Base-by-base conservation (phyloP, 2,113 vertebrate genomes). In the Megaceryle maxima region DNA sequence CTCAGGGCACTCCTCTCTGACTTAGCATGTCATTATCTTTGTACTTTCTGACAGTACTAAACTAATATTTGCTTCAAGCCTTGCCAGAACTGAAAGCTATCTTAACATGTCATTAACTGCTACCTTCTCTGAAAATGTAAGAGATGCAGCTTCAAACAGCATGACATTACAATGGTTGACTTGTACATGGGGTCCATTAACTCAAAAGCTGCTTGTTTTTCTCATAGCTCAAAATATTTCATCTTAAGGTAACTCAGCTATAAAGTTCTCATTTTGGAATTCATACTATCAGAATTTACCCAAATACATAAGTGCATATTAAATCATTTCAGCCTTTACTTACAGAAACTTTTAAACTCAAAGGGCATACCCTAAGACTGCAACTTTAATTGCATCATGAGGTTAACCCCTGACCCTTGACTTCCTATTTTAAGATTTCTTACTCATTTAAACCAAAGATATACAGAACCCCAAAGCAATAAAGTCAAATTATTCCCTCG, bases 341-440 rank as follows among this genome's bases (percentile, higher is more conserved):
- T 94, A 91, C 51, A 48, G 74, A 88, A 92, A 79, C n/a, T 90
- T 66, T 87, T 93, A 94, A 75, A 87, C 22, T 50, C 56, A 90
- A 83, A 79, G 57, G 72, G 33, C 69, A 87, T 76, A 77, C 17
- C 10, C 35, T 72, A 83, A 91, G 28, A 92, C 17, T 91, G 57
- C 78, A 83, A 73, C 13, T 86, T 91, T 46, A 56, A 90, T 56
- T 88, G 93, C 43, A 86, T 60, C 35, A 70, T n/a, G 22, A 94
- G 11, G 76, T 92, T 93, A 79, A 86, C 18, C 29, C 16, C 26
- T 76, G 57, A 85, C 33, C 11, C 37, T 78, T 72, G 87, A 51
- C 28, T 55, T 90, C 8, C 15, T 88, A 69, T 88, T 96, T 91
- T 93, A 87, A 95, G 74, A 77, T 28, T 56, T 80, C 57, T 29